Percentiles rank a stretch among this genome's conserved stretches.
Conservation (phyloP, 2,888 invertebrate species). For the Epinotia nisella region DNA sequence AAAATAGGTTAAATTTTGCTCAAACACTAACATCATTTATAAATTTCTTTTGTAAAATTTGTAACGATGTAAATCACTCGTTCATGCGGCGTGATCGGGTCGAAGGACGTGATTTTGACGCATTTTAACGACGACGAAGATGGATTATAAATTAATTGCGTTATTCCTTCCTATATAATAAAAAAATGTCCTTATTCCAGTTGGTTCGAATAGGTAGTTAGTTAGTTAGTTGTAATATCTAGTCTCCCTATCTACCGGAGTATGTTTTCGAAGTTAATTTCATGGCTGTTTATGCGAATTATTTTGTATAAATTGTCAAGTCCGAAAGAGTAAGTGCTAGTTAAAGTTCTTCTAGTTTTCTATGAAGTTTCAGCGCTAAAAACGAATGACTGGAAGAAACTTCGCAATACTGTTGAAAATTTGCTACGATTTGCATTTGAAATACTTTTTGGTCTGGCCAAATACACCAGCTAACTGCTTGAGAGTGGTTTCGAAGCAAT, state of each 20-base stretch:
- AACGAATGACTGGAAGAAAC: background rate
- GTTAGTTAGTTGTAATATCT: too few species aligned
- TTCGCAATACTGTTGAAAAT: background rate
- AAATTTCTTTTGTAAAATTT: too few species aligned
- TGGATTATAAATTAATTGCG: too few species aligned
- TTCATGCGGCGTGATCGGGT: background rate
- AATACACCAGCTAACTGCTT: background rate
- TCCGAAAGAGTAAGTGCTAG: too few species aligned
- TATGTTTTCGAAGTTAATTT: too few species aligned
- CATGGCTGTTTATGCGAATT: too few species aligned
- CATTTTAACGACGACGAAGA: too few species aligned
- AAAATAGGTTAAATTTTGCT: background rate
- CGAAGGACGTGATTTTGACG: background rate
- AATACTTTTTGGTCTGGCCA: background rate
- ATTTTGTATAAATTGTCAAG: too few species aligned
- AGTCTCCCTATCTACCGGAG: too few species aligned
- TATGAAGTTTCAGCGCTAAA: background rate
- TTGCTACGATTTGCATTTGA: slow-evolving; percentile 11
- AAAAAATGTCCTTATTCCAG: too few species aligned
- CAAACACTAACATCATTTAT: background rate
- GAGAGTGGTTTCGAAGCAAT: background rate
- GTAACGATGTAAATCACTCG: background rate
- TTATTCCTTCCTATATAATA: too few species aligned
- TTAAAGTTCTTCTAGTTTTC: background rate
- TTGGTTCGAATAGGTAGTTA: too few species aligned